A percentile compares a stretch with the other conserved stretches of the same genome.
Conservation (phyloP, 2,113 vertebrate species). For the Garra rufa region DNA sequence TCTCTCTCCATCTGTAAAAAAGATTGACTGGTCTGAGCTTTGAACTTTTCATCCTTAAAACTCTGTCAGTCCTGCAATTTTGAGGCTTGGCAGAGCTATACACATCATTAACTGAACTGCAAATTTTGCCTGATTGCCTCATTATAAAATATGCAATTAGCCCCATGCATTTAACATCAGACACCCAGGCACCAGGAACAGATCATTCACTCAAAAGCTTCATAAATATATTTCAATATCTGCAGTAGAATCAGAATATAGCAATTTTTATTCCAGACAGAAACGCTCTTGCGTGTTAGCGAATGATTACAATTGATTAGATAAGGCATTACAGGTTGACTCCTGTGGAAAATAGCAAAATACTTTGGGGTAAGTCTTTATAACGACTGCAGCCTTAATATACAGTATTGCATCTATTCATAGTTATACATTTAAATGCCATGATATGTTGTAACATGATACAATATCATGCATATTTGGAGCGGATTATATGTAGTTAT, state of each 20-base stretch:
- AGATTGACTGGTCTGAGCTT: constrained; percentile 42
- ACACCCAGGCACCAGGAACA: constrained; percentile 27
- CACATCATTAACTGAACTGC: constrained; percentile 36
- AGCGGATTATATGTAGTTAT: too few relatives aligned
- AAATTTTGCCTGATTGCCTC: constrained; percentile 40
- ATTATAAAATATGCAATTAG: constrained; percentile 43
- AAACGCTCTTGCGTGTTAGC: neutral
- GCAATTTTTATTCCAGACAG: constrained; percentile 10
- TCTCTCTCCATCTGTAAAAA: neutral
- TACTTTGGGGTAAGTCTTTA: neutral
- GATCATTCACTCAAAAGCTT: constrained; percentile 26
- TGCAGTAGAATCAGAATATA: constrained; percentile 32
- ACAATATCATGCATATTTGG: neutral
- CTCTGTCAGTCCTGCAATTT: constrained; percentile 19
- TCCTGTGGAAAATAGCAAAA: neutral
- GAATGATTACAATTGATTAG: constrained; percentile 34
- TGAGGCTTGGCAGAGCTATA: constrained; percentile 8
- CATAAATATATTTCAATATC: constrained; percentile 35
- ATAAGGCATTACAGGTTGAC: neutral
- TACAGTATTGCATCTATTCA: neutral
- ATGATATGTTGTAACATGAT: neutral
- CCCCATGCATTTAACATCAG: constrained; percentile 39
- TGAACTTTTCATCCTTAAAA: constrained; percentile 34
- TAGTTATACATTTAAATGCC: neutral
- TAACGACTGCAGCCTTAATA: neutral